Base-by-base conservation (phyloP, 2,888 invertebrate genomes). In the Priocnemis perturbator region DNA sequence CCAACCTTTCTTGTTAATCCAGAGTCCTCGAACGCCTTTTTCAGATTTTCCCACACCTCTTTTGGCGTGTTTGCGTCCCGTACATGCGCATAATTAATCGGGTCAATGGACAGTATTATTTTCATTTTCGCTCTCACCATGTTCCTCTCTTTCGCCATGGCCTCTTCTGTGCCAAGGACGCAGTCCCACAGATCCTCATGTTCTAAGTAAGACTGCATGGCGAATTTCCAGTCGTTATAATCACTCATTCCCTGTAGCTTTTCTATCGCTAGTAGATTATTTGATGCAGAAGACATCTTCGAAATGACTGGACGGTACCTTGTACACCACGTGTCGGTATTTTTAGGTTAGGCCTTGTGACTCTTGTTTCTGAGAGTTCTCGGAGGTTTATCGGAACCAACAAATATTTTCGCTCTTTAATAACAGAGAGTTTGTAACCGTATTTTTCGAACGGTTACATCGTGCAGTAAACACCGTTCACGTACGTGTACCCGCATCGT, bases 61-160 rank as follows among this genome's bases (percentile, higher is more conserved):
- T 55, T 52, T 0, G 55, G 15, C 0, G 65, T 55, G 2, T 53
- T 14, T 0, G 55, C 30, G 0, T 60, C 53, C 21, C 53, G 60
- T 3, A 60, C 55, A 7, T 60, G n/a, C 15, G 44, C 60, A 4
- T 60, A 1, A 0, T 65, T 50, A 11, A 15, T 14, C n/a, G 58
- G 52, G 15, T 44, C 11, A 4, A 55, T 30, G 0, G 53, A 53
- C 0, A 60, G 3, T 2, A 26, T 55, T 9, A 65, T 60, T 2
- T 60, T 26, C 0, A 20, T 20, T 0, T 53, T 5, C 0, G 65
- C 55, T 0, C 60, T 65, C 2, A 19, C 9, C n/a, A 60, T 60
- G 0, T 65, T 65, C 3, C 7, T 60, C 11, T 15, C 44, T 26
- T 45, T 60, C 0, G 50, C 47, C 26, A 37, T 26, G 30, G 37